phyloP scores from a whole-genome alignment of 2,888 invertebrate species.

The Tenthredo mesomela region DNA sequence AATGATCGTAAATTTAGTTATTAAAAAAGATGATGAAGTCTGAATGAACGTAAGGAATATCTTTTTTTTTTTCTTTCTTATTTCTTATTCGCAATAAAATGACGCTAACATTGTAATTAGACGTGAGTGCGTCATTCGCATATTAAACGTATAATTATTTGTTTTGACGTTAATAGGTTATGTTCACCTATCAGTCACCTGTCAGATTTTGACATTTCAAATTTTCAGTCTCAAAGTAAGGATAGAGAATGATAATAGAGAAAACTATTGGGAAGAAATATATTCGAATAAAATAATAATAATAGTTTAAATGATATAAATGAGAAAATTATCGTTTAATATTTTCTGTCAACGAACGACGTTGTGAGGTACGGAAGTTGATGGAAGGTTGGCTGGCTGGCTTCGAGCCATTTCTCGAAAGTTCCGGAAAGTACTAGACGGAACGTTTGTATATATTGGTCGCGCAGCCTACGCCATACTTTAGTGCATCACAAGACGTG shows the following conservation, averaged over 20 bases:
- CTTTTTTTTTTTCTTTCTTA: not conserved
- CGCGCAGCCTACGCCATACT: conserved; percentile 79
- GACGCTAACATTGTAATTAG: not conserved
- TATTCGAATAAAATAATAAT: conserved; percentile 21
- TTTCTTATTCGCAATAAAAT: not conserved
- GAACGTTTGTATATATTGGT: conserved; percentile 82
- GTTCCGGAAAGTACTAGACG: conserved; percentile 83
- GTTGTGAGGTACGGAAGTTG: conserved; percentile 61
- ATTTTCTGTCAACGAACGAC: conserved; percentile 50
- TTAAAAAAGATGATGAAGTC: not conserved
- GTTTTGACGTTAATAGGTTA: conserved; percentile 44
- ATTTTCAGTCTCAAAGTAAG: conserved; percentile 30
- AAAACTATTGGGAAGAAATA: not conserved
- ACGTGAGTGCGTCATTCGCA: not conserved
- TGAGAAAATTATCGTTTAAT: not conserved
- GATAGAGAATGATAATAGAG: conserved; percentile 9
- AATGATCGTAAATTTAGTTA: not conserved
- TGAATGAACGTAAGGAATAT: not conserved
- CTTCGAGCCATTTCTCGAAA: conserved; percentile 80
- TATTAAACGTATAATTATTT: not conserved
- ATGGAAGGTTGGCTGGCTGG: conserved; percentile 59
- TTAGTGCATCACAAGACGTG: conserved; percentile 72
- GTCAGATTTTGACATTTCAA: conserved; percentile 25
- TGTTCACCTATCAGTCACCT: conserved; percentile 33
- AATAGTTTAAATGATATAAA: not conserved